These are phyloP conservation scores for Eubasilissa splendida DNA, from an alignment of 2,888 invertebrate species.

Conservation along the genomic window DNA sequence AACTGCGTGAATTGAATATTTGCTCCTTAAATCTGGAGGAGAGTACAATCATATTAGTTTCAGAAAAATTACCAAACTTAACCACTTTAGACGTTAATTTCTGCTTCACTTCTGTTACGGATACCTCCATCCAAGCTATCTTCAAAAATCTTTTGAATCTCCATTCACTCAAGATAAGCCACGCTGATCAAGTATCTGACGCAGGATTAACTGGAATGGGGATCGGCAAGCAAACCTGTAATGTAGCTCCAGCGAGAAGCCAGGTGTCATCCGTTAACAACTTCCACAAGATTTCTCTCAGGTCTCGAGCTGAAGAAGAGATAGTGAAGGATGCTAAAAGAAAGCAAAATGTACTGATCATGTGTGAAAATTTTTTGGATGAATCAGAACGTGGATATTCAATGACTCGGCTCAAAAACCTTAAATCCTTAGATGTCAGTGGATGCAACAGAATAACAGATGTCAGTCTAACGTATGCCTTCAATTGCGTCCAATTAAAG, in stretches of 20 bases:
- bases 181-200: conserved; percentile 80
- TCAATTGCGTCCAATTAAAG: conserved; percentile 77
- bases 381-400: conserved; percentile 70
- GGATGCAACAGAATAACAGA: conserved; percentile 82
- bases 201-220: conserved; percentile 81
- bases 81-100: conserved; percentile 76
- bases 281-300: conserved; percentile 70
- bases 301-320: conserved; percentile 80
- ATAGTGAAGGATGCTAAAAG: conserved; percentile 78
- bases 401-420: conserved; percentile 70
- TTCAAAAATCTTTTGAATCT: conserved; percentile 76
- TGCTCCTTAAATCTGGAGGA: conserved; percentile 77
- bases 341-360: conserved; percentile 75
- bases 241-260: conserved; percentile 65
- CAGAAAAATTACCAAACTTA: conserved; percentile 74
- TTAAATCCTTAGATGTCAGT: conserved; percentile 76
- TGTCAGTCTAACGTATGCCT: conserved; percentile 79
- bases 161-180: conserved; percentile 75
- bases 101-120: conserved; percentile 82
- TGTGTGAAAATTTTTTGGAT: conserved; percentile 73
- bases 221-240: conserved; percentile 65
- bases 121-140: conserved; percentile 78
- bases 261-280: conserved; percentile 47
- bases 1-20: conserved; percentile 72
- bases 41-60: conserved; percentile 74